Evolutionary conservation across 2,113 vertebrate genomes (phyloP).

Genomic region (Lota lota): DNA sequence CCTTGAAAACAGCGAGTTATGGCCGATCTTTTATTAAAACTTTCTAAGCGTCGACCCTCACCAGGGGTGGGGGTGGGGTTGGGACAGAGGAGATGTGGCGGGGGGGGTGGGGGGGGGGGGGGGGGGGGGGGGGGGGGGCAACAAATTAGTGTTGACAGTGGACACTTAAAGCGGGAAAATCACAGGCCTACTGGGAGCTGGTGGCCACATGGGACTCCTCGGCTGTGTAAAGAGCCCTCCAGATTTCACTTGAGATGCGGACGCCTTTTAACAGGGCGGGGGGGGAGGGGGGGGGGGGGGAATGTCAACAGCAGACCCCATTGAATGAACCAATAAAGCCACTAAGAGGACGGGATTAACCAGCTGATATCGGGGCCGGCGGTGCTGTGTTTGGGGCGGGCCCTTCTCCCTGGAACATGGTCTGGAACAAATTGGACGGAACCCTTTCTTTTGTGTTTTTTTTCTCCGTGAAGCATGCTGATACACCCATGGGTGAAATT

Average conservation of each 20-base stretch:
- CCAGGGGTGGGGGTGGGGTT: slow-evolving; percentile 66
- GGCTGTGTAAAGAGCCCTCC: slow-evolving; percentile 79
- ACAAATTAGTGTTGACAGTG: slow-evolving; percentile 86
- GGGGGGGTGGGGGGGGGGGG: not conserved
- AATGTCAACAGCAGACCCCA: slow-evolving; percentile 77
- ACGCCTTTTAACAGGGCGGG: slow-evolving; percentile 75
- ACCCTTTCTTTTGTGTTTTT: slow-evolving; percentile 34
- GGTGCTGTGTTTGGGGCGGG: slow-evolving; percentile 52
- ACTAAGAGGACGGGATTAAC: slow-evolving; percentile 76
- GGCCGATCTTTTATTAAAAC: slow-evolving; percentile 81
- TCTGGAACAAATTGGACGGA: slow-evolving; percentile 43
- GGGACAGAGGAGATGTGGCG: too few species aligned
- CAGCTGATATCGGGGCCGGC: slow-evolving; percentile 74
- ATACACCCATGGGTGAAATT: slow-evolving; percentile 24
- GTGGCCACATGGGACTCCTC: slow-evolving; percentile 75
- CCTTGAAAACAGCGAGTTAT: slow-evolving; percentile 73
- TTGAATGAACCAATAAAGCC: slow-evolving; percentile 81
- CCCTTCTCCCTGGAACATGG: slow-evolving; percentile 44
- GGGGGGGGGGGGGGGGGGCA: slow-evolving; percentile 72
- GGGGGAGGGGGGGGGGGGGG: slow-evolving; percentile 49
- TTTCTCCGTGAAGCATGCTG: slow-evolving; percentile 21
- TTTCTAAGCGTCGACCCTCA: slow-evolving; percentile 74
- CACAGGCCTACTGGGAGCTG: slow-evolving; percentile 77
- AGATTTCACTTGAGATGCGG: slow-evolving; percentile 78
- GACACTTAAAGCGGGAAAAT: slow-evolving; percentile 84